Evolutionary conservation across 2,888 invertebrate species (phyloP).

Genomic region (Drosophila acutilabella): DNA sequence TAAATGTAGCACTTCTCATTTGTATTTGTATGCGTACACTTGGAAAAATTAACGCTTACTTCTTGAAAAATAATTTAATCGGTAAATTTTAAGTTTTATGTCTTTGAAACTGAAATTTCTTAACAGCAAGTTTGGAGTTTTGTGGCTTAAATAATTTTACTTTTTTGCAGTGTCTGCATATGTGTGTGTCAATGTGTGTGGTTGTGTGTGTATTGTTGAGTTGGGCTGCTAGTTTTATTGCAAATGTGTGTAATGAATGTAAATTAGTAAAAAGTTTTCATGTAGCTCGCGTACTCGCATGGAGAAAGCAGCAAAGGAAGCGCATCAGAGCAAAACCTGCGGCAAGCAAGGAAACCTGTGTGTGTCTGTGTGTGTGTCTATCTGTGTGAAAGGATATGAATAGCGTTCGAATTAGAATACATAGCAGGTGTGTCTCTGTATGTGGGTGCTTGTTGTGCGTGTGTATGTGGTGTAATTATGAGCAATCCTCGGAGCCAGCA

Average conservation of each 20-base stretch:
- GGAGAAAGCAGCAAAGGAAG: slow-evolving; percentile 61
- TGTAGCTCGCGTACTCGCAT: slow-evolving; percentile 46
- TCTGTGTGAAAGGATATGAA: slow-evolving; percentile 56
- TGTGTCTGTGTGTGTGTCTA: slow-evolving; percentile 10
- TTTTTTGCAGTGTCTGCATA: background rate
- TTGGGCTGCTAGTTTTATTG: slow-evolving; percentile 77
- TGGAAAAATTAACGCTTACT: background rate
- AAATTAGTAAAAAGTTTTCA: slow-evolving; percentile 79
- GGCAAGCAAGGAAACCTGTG: slow-evolving; percentile 65
- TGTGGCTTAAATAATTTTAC: background rate
- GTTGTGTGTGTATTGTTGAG: slow-evolving; percentile 47
- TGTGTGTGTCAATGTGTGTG: slow-evolving; percentile 9
- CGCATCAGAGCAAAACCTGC: slow-evolving; percentile 67
- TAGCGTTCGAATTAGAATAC: slow-evolving; percentile 71
- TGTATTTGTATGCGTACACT: slow-evolving; percentile 5
- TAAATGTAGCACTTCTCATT: slow-evolving; percentile 37
- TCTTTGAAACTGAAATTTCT: too few relatives aligned
- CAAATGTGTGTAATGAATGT: slow-evolving; percentile 82
- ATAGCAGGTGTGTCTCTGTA: slow-evolving; percentile 26
- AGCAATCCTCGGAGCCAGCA: slow-evolving; percentile 44
- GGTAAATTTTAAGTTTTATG: too few relatives aligned
- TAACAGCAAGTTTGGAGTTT: background rate
- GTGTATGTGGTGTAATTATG: slow-evolving; percentile 63
- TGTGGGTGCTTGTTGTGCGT: slow-evolving; percentile 15
- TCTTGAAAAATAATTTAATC: too few relatives aligned